phyloP scores from a whole-genome alignment of 2,797 vertebrate genomes.

The Propithecus perrieri region DNA sequence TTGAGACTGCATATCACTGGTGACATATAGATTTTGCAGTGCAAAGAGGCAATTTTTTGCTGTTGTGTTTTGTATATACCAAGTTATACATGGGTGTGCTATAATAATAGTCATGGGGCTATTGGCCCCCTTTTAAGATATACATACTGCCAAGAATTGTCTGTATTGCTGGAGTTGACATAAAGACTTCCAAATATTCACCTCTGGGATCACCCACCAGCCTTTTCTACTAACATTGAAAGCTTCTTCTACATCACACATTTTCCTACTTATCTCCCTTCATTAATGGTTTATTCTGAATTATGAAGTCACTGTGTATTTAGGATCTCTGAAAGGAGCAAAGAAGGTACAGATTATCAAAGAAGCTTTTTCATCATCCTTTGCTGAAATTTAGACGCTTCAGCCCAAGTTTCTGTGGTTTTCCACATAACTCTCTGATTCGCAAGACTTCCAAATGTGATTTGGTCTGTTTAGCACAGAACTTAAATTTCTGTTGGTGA shows the following conservation, averaged over 20 bases:
- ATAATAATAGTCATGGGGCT: not conserved
- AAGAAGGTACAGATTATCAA: not conserved
- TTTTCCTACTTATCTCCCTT: not conserved
- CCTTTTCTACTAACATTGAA: not conserved
- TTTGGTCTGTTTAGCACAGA: not conserved
- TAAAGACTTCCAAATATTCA: not conserved
- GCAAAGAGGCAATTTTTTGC: not conserved
- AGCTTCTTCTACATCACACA: not conserved
- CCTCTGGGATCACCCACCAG: not conserved
- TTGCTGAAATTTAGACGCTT: not conserved
- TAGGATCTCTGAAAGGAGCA: not conserved
- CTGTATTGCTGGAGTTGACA: not conserved
- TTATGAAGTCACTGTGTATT: not conserved
- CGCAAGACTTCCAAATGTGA: not conserved
- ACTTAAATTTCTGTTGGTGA: not conserved
- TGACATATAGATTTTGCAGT: not conserved
- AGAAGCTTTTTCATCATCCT: not conserved
- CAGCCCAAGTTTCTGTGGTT: not conserved
- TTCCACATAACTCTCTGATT: not conserved
- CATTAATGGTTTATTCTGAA: not conserved
- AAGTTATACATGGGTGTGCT: rapidly evolving
- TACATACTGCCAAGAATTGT: not conserved
- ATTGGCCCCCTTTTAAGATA: not conserved
- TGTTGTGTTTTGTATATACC: not conserved
- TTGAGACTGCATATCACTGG: not conserved